Evolutionary conservation across 2,797 vertebrate species (phyloP).

Genomic region (Parambassis ranga): DNA sequence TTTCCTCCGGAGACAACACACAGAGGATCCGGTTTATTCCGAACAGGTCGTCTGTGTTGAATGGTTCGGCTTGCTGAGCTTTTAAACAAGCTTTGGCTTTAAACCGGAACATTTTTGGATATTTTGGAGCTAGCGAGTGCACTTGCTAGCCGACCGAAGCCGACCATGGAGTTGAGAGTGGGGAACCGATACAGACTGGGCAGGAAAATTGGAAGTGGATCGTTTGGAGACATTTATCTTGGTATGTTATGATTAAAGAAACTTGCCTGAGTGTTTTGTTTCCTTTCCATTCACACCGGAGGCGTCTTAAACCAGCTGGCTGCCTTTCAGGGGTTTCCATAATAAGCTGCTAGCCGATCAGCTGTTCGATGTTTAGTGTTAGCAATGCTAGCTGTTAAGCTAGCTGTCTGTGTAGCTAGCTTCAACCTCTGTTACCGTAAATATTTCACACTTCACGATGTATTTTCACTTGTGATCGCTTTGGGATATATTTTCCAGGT

Average conservation of each 20-base stretch:
- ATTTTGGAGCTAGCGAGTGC: conserved; percentile 63
- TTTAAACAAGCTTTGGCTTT: conserved; percentile 3
- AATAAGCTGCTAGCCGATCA: conserved; percentile 37
- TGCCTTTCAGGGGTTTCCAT: background rate
- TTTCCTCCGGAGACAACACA: conserved; percentile 44
- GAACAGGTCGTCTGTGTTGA: conserved; percentile 61
- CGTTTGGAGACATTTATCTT: conserved; percentile 96
- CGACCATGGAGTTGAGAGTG: conserved; percentile 95
- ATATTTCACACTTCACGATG: background rate
- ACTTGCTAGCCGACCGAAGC: conserved; percentile 73
- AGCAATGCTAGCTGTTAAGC: conserved; percentile 24
- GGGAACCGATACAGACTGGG: conserved; percentile 96
- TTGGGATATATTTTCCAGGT: too few species aligned
- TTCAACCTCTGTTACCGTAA: background rate
- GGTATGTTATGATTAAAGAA: conserved; percentile 78
- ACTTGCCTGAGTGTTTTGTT: background rate
- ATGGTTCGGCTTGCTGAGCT: background rate
- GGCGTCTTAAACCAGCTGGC: background rate
- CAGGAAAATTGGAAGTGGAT: conserved; percentile 97
- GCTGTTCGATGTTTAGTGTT: conserved; percentile 56
- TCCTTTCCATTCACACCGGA: background rate
- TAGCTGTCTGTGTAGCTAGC: conserved; percentile 16
- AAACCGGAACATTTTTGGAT: conserved; percentile 10
- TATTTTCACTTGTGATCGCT: background rate
- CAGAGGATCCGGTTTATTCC: conserved; percentile 26